Evolutionary conservation across 2,113 vertebrate species (phyloP).

Genomic region (Eonycteris spelaea): DNA sequence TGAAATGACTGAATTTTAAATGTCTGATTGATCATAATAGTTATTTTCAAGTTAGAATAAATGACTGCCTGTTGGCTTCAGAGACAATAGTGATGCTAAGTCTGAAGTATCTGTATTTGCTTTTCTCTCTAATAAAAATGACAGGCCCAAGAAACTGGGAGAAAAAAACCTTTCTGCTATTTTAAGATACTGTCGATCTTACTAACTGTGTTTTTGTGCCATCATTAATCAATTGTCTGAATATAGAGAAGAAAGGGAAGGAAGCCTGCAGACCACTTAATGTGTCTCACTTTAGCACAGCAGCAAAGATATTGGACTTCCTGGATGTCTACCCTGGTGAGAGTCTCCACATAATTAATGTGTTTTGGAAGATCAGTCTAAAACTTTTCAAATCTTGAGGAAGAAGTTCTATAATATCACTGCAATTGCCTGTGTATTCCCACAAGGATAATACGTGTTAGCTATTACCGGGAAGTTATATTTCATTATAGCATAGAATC

Average conservation of each 20-base stretch:
- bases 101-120: slow-evolving; percentile 22
- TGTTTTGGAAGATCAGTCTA: not conserved
- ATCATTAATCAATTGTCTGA: slow-evolving; percentile 70
- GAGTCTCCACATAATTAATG: not conserved
- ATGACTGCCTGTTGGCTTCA: slow-evolving; percentile 49
- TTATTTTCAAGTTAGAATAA: slow-evolving; percentile 62
- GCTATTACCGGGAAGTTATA: not conserved
- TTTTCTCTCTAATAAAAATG: slow-evolving; percentile 41
- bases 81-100: slow-evolving; percentile 15
- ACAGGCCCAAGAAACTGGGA: slow-evolving; percentile 4
- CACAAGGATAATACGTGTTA: not conserved
- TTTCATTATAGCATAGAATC: slow-evolving; percentile 20
- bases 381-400: not conserved
- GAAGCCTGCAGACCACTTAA: not conserved
- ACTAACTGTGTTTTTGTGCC: slow-evolving; percentile 44
- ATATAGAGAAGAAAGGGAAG: slow-evolving; percentile 4
- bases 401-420: not conserved
- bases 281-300: not conserved
- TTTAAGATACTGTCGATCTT: slow-evolving; percentile 63
- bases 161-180: slow-evolving; percentile 19
- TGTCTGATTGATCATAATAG: slow-evolving; percentile 63
- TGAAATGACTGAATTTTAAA: slow-evolving; percentile 66
- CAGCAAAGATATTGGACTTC: not conserved
- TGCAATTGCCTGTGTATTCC: slow-evolving; percentile 2
- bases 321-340: not conserved